Evolutionary conservation across 64 coral and sea anemone genomes (phyloP).

Genomic region (Montipora efflorescens): DNA sequence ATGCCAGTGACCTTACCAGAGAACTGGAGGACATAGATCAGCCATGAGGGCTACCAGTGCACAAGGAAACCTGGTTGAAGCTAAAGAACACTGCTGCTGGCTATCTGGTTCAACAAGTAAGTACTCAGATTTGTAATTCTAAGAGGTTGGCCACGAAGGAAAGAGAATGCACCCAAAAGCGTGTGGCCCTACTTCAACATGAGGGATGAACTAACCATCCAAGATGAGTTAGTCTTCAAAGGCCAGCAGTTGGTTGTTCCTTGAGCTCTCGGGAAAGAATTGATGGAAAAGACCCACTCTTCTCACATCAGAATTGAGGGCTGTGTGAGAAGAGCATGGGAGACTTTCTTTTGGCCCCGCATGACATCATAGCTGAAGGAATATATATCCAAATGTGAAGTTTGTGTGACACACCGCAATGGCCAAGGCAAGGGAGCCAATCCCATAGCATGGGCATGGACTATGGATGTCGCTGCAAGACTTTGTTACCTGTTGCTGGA

Average conservation of each 20-base stretch:
- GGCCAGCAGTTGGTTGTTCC: constrained; percentile 33
- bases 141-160: neutral
- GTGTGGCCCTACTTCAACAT: neutral
- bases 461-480: no score
- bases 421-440: constrained; percentile 44
- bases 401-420: constrained; percentile 38
- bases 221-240: no score
- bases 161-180: neutral
- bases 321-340: constrained; percentile 15
- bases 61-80: neutral
- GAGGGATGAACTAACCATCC: constrained; percentile 1
- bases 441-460: neutral
- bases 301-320: constrained; percentile 44
- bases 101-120: constrained; percentile 1
- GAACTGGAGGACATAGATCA: constrained; percentile 8
- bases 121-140: neutral
- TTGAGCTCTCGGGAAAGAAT: constrained; percentile 6
- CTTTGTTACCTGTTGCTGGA: no score
- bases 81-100: constrained; percentile 6
- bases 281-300: constrained; percentile 43
- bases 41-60: neutral
- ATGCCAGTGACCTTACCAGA: constrained; percentile 1
- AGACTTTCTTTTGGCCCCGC: constrained; percentile 54
- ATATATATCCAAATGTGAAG: constrained; percentile 26
- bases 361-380: constrained; percentile 39